phyloP scores from a whole-genome alignment of 2,888 invertebrate genomes.

The Leptopilina myrica region DNA sequence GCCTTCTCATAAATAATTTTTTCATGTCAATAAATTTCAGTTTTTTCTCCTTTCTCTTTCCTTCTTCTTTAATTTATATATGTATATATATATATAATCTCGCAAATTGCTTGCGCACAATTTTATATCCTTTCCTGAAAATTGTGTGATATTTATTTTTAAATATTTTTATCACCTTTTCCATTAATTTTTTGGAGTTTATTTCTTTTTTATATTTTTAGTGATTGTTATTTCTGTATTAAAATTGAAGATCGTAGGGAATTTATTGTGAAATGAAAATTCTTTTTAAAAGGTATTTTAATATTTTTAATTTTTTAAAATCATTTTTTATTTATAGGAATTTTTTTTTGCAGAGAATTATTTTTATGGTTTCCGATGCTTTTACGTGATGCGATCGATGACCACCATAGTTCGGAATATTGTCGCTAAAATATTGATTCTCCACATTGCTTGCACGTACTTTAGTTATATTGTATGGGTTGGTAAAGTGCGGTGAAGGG shows the following conservation, averaged over 20 bases:
- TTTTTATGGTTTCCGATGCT: not conserved
- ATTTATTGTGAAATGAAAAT: no score
- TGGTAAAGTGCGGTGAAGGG: not conserved
- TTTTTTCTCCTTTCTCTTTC: not conserved
- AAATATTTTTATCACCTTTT: no score
- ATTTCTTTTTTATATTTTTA: no score
- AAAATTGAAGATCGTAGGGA: no score
- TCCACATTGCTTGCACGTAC: not conserved
- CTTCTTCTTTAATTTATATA: not conserved
- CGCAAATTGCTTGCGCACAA: no score
- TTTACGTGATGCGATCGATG: not conserved
- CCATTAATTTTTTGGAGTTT: no score
- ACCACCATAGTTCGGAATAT: constrained; percentile 3
- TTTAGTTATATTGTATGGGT: not conserved
- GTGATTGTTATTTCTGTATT: no score
- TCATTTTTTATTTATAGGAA: not conserved
- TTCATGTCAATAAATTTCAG: not conserved
- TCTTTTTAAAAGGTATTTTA: no score
- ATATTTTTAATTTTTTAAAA: no score
- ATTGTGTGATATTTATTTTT: no score
- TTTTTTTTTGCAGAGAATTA: not conserved
- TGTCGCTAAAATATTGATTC: constrained; percentile 30
- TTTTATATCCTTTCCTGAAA: no score
- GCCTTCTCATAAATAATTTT: not conserved
- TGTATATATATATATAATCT: no score